These are phyloP conservation scores for Meta bourneti DNA, from an alignment of 2,888 invertebrate species.

Conservation along the genomic window DNA sequence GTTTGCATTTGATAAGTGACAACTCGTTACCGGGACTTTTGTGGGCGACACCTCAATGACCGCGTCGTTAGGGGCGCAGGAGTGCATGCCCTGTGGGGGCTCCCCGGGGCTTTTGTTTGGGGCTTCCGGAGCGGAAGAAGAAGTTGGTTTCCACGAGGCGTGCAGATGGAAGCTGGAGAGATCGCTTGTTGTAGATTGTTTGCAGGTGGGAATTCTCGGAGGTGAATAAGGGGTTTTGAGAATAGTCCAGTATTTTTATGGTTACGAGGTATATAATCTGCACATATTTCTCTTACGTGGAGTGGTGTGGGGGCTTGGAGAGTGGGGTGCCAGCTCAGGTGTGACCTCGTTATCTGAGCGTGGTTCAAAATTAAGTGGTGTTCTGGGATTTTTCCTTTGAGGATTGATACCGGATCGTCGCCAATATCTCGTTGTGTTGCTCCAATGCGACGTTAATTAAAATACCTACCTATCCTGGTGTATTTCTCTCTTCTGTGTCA, in stretches of 20 bases:
- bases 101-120: not conserved
- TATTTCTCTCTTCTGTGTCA: too few relatives aligned
- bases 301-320: too few relatives aligned
- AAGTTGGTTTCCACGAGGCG: too few relatives aligned
- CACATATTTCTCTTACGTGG: not conserved
- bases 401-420: too few relatives aligned
- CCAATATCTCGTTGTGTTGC: too few relatives aligned
- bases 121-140: not conserved
- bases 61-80: not conserved
- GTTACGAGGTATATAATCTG: not conserved
- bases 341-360: too few relatives aligned
- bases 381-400: too few relatives aligned
- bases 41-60: slow-evolving; percentile 9
- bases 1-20: slow-evolving; percentile 26
- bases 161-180: too few relatives aligned
- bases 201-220: not conserved
- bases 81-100: not conserved
- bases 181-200: not conserved
- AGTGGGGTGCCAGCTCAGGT: too few relatives aligned
- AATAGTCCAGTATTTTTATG: not conserved
- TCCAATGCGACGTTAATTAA: too few relatives aligned
- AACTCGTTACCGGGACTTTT: slow-evolving; percentile 6
- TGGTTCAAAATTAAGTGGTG: too few relatives aligned
- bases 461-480: too few relatives aligned
- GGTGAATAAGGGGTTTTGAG: not conserved